Percentiles rank a stretch among this genome's conserved stretches.
phyloP scores from a whole-genome alignment of 2,113 vertebrate genomes.

The Excalfactoria chinensis region DNA sequence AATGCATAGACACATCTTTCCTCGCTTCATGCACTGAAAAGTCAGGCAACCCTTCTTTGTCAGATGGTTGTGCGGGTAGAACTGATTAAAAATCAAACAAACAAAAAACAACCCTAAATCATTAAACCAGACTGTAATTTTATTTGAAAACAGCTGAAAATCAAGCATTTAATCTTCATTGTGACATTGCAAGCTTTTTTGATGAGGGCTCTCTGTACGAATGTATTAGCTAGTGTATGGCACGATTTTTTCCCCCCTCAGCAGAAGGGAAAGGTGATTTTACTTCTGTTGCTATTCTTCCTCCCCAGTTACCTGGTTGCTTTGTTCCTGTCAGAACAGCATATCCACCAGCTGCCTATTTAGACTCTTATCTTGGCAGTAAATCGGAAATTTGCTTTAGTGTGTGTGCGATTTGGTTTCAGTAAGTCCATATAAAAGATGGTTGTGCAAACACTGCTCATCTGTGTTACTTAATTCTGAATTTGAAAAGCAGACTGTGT shows the following conservation, averaged over 20 bases:
- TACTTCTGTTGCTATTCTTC: not conserved
- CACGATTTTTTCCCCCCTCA: not conserved
- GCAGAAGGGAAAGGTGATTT: not conserved
- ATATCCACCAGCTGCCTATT: not conserved
- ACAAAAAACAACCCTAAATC: not conserved
- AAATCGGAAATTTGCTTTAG: not conserved
- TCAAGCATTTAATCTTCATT: not conserved
- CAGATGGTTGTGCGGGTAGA: not conserved
- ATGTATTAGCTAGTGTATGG: not conserved
- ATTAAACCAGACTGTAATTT: not conserved
- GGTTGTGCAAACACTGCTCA: not conserved
- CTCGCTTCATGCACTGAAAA: not conserved
- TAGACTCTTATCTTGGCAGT: not conserved
- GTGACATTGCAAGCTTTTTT: not conserved
- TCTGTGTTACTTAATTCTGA: not conserved
- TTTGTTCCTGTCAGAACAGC: not conserved
- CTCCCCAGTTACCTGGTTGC: fast-evolving
- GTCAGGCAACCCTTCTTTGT: not conserved
- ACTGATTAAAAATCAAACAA: not conserved
- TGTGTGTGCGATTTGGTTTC: not conserved
- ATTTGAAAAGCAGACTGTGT: not conserved
- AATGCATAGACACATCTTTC: not conserved
- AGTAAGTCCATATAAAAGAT: not conserved
- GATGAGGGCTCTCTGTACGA: not conserved
- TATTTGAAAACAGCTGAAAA: not conserved